Base-by-base conservation (phyloP, 35 echinoderm and acorn worm species). In the Antedon bifida region DNA sequence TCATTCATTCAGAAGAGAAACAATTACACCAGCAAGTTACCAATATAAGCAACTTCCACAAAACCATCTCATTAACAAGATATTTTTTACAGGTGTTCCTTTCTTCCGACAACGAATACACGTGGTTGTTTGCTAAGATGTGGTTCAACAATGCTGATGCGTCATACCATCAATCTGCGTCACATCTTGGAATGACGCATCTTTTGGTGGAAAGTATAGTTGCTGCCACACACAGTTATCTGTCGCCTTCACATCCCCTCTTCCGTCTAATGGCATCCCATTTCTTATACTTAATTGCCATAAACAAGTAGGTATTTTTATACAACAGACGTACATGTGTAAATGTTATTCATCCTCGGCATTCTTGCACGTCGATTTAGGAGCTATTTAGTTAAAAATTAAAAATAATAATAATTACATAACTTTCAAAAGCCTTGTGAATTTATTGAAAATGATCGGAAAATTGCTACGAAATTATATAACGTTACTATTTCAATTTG, bases 61-160 rank as follows among this genome's bases (percentile, higher is more conserved):
- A n/a, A n/a, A n/a, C 3, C 23, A 2, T 7, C 3, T 64, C 2
- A 26, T 12, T 64, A 8, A 34, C 19, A 34, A 36, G 0, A 0
- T 34, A 13, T 75, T 82, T 74, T 31, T 31, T 78, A n/a, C n/a
- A 90, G 89, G 75, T 90, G 30, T 96, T 96, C 64, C 9, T 96
- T 23, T 89, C 93, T 12, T 85, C 75, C 33, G 93, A 96, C 45
- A 46, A 84, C 0, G 35, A 86, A 46, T 89, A 96, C 81, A 91
- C 90, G 23, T 96, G 93, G 93, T 75, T 96, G 34, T 64, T 91
- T 1, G 93, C 89, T n/a, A 96, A 96, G 74, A 83, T 96, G 83
- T 96, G 89, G 89, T 96, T 89, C 84, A 91, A 96, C 73, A 34
- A 80, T 29, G 93, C 89, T n/a, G 93, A 96, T 36, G 89, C 93